These are phyloP conservation scores for Periphyllus acericola DNA, from an alignment of 2,888 invertebrate genomes.

Conservation along the genomic window DNA sequence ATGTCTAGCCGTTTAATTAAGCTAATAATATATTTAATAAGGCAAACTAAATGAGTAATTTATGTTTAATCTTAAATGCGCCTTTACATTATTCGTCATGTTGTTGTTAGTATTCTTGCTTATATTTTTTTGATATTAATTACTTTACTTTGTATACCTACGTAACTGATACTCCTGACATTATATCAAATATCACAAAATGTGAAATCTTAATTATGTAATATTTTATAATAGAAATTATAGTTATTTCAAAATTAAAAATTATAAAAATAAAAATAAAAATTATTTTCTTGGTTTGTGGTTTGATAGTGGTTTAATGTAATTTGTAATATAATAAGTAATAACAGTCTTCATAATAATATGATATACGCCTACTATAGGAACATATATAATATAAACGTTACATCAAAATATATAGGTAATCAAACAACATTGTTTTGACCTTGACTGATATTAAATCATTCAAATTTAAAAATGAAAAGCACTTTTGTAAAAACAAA, in stretches of 20 bases:
- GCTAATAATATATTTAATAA: too few relatives aligned
- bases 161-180: neutral
- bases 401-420: neutral
- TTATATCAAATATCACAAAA: neutral
- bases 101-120: too few relatives aligned
- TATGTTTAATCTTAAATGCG: too few relatives aligned
- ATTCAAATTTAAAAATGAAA: neutral
- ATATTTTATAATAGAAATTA: neutral
- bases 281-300: neutral
- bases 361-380: neutral
- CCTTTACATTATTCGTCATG: too few relatives aligned
- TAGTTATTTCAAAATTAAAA: neutral
- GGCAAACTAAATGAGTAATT: too few relatives aligned
- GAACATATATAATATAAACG: neutral
- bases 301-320: neutral
- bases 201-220: neutral
- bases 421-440: neutral
- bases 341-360: neutral
- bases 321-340: neutral
- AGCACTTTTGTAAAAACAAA: neutral
- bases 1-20: too few relatives aligned
- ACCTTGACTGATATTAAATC: slow-evolving; percentile 18
- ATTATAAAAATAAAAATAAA: neutral
- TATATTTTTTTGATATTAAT: too few relatives aligned
- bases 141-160: too few relatives aligned